These are phyloP conservation scores for Bombus balteatus DNA, from an alignment of 1,140 invertebrate species.

Conservation along the genomic window DNA sequence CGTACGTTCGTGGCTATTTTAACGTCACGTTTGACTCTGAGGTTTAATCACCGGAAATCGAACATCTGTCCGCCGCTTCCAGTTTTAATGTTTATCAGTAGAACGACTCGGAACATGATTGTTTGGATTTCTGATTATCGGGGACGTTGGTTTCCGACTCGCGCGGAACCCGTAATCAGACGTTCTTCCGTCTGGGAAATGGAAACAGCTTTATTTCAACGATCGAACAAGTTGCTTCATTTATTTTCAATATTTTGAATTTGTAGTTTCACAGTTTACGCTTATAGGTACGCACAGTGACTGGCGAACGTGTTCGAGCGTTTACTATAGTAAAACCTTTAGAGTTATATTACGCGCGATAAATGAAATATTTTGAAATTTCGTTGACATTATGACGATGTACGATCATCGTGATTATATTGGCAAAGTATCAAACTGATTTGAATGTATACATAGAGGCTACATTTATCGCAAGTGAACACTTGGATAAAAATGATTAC, in stretches of 20 bases:
- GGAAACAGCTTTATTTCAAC: neutral
- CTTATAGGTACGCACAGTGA: too few relatives aligned
- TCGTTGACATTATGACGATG: too few relatives aligned
- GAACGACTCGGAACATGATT: neutral
- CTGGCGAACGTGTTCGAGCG: too few relatives aligned
- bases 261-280: neutral
- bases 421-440: too few relatives aligned
- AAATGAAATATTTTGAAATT: too few relatives aligned
- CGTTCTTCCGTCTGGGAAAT: neutral
- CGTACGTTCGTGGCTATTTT: neutral
- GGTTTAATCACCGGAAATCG: constrained; percentile 37
- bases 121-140: neutral
- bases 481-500: too few relatives aligned
- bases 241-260: neutral
- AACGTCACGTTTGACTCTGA: neutral
- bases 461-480: too few relatives aligned
- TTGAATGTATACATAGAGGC: too few relatives aligned
- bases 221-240: neutral
- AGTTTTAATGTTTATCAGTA: constrained; percentile 23
- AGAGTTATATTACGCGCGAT: too few relatives aligned
- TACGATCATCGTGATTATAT: too few relatives aligned
- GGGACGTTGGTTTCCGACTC: neutral
- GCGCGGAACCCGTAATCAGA: neutral
- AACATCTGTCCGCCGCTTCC: neutral
- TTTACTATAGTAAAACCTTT: too few relatives aligned